These are phyloP conservation scores for Iphiclides podalirius DNA, from an alignment of 2,888 invertebrate species.

Conservation along the genomic window DNA sequence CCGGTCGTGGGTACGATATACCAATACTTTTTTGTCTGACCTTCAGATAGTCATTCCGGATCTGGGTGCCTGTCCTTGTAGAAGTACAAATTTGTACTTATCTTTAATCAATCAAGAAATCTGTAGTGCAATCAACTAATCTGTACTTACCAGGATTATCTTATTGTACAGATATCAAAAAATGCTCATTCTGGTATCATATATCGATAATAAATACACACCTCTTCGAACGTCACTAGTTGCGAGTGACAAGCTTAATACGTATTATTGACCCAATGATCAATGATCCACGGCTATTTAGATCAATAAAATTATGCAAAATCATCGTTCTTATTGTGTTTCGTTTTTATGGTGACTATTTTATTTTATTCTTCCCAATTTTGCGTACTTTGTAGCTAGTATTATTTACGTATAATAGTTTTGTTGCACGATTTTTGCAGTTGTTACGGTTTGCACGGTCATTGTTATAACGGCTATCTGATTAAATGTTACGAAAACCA, in stretches of 20 bases:
- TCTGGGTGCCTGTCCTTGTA: no score
- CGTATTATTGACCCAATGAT: constrained; percentile 71
- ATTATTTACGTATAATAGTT: constrained; percentile 6
- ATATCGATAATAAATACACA: no score
- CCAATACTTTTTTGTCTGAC: no score
- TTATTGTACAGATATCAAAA: no score
- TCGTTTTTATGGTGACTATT: constrained; percentile 55
- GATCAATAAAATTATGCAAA: constrained; percentile 78
- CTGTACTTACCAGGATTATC: no score
- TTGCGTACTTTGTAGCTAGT: constrained; percentile 27
- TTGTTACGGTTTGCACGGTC: constrained; percentile 12
- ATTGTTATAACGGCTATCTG: constrained; percentile 12
- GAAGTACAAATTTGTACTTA: no score
- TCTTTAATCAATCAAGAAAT: no score
- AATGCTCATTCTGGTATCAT: no score
- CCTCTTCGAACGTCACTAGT: constrained; percentile 40
- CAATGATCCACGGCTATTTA: constrained; percentile 74
- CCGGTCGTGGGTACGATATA: no score
- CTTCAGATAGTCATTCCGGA: no score
- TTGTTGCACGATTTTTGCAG: background rate
- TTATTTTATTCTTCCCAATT: constrained; percentile 43
- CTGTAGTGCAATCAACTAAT: no score
- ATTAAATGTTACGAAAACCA: constrained; percentile 1
- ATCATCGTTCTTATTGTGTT: constrained; percentile 64
- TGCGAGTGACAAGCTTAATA: constrained; percentile 57